phyloP scores from a whole-genome alignment of 2,113 vertebrate genomes.

The Tachysurus vachellii region DNA sequence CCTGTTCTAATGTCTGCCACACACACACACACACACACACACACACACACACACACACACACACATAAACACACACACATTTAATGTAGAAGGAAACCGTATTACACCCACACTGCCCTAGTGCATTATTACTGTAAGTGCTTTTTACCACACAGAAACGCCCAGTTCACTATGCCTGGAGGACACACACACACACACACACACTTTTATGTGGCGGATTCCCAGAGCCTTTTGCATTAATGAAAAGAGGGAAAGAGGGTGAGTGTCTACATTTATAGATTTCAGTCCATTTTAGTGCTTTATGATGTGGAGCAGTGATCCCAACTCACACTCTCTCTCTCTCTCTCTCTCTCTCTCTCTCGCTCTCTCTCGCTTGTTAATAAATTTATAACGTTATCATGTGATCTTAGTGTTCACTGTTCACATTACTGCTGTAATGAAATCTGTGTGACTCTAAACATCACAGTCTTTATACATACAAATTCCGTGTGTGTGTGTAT shows the following conservation, averaged over 20 bases:
- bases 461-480: too few species aligned
- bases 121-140: neutral
- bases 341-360: neutral
- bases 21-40: neutral
- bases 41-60: neutral
- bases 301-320: constrained; percentile 34
- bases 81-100: neutral
- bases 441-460: too few species aligned
- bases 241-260: neutral
- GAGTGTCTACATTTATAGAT: constrained; percentile 12
- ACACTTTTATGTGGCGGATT: constrained; percentile 17
- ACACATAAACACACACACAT: neutral
- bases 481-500: neutral
- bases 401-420: too few species aligned
- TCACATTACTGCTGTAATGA: too few species aligned
- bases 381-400: too few species aligned
- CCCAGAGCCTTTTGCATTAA: constrained; percentile 18
- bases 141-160: constrained; percentile 2
- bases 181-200: neutral
- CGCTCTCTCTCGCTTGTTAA: too few species aligned
- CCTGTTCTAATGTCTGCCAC: neutral
- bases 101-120: neutral
- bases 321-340: neutral
- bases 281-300: constrained; percentile 17
- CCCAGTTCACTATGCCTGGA: neutral